phyloP scores from a whole-genome alignment of 2,113 vertebrate species.

The Vombatus ursinus region DNA sequence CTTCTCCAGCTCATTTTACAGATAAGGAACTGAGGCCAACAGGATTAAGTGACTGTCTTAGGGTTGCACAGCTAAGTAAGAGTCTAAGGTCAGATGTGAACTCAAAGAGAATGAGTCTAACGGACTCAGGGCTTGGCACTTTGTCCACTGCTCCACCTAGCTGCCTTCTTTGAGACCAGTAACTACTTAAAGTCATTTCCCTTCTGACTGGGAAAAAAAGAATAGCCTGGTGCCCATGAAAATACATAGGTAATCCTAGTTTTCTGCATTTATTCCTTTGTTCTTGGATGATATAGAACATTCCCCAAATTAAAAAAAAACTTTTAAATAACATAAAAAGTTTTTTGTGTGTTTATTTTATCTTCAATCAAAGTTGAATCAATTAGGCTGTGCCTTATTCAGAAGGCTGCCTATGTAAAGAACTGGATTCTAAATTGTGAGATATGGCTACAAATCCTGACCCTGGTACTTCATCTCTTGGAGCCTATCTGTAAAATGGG shows the following conservation, averaged over 20 bases:
- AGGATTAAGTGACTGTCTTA: no score
- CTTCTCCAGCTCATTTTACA: no score
- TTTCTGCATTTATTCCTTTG: slow-evolving; percentile 4
- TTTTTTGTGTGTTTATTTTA: background rate
- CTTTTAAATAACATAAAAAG: background rate
- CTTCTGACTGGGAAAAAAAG: slow-evolving; percentile 10
- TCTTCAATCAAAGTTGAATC: slow-evolving; percentile 43
- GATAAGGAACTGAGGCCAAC: no score
- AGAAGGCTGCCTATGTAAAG: background rate
- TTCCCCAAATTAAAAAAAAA: background rate
- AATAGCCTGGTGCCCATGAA: background rate
- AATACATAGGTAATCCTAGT: background rate
- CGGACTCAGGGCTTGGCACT: no score
- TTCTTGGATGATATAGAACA: background rate
- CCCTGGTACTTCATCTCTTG: background rate
- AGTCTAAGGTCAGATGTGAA: no score
- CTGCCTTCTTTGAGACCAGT: background rate
- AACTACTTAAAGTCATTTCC: background rate
- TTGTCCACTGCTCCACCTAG: no score
- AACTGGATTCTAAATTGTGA: background rate
- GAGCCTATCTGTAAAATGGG: background rate
- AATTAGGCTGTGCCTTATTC: slow-evolving; percentile 5
- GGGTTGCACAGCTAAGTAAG: no score
- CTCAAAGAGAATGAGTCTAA: no score
- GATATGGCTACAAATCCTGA: background rate